These are phyloP conservation scores for Rhopalosiphum nymphaeae DNA, from an alignment of 2,888 invertebrate genomes.

Conservation along the genomic window DNA sequence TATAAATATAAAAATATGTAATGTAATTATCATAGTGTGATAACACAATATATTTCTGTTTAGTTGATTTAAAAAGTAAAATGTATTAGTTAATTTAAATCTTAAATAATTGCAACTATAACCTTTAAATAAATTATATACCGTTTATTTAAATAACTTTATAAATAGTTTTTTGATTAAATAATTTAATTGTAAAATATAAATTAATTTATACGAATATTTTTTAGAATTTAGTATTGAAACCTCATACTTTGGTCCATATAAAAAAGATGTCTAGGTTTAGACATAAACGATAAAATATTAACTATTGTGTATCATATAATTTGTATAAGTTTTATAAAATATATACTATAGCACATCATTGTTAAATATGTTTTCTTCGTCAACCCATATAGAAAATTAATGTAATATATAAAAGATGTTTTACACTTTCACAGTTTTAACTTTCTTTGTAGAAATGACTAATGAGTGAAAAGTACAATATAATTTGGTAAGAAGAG, in stretches of 20 bases:
- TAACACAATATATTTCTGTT: neutral
- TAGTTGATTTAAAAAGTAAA: neutral
- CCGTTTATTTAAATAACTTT: neutral
- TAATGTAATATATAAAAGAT: neutral
- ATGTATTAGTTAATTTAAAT: neutral
- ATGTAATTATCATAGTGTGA: neutral
- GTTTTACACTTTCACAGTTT: neutral
- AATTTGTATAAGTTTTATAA: neutral
- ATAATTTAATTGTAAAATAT: conserved; percentile 19
- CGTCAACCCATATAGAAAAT: neutral
- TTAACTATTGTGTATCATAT: neutral
- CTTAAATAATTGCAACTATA: neutral
- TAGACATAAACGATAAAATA: too few species aligned
- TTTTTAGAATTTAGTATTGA: neutral
- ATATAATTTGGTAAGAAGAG: too few species aligned
- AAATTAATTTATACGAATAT: neutral
- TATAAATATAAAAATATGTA: neutral
- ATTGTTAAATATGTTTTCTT: neutral
- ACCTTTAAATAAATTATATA: conserved; percentile 1
- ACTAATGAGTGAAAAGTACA: neutral
- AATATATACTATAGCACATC: neutral
- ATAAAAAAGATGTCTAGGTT: neutral
- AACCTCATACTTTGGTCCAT: too few species aligned
- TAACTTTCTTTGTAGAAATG: neutral
- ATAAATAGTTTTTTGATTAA: neutral